Percentiles rank a stretch among this genome's conserved stretches.
phyloP scores from a whole-genome alignment of 2,797 vertebrate species.

The Euphonia xanthogaster region DNA sequence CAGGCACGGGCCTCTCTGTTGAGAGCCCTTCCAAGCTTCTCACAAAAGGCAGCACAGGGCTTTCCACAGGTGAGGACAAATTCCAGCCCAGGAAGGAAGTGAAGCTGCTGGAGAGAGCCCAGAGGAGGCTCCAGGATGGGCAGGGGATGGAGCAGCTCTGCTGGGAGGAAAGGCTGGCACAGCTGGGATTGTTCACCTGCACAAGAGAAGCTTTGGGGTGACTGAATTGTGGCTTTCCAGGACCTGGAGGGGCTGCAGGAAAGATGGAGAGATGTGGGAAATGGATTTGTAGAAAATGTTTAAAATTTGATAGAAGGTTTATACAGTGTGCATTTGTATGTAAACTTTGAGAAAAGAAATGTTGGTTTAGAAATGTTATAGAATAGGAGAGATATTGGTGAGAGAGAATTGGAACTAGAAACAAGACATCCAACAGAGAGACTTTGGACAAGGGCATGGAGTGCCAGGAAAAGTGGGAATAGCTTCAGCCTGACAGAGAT shows the following conservation, averaged over 20 bases:
- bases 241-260: neutral
- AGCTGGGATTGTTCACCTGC: neutral
- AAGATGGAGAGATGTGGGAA: neutral
- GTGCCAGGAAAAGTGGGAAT: too few species aligned
- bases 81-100: rapidly evolving
- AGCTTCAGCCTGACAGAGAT: too few species aligned
- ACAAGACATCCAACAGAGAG: too few species aligned
- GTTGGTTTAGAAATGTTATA: too few species aligned
- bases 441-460: too few species aligned
- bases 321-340: too few species aligned
- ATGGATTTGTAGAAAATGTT: too few species aligned
- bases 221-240: neutral
- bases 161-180: neutral
- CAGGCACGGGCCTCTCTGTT: neutral
- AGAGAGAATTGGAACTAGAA: too few species aligned
- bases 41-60: neutral
- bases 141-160: neutral
- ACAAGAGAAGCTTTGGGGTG: neutral
- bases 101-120: neutral
- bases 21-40: neutral
- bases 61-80: neutral
- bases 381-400: too few species aligned
- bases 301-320: too few species aligned
- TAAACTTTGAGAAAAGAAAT: too few species aligned
- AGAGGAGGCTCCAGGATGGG: neutral